Evolutionary conservation across 1,140 invertebrate species (phyloP), one percentile per base, ranked within the genome.

Genomic region (Saccostrea glomerata): DNA sequence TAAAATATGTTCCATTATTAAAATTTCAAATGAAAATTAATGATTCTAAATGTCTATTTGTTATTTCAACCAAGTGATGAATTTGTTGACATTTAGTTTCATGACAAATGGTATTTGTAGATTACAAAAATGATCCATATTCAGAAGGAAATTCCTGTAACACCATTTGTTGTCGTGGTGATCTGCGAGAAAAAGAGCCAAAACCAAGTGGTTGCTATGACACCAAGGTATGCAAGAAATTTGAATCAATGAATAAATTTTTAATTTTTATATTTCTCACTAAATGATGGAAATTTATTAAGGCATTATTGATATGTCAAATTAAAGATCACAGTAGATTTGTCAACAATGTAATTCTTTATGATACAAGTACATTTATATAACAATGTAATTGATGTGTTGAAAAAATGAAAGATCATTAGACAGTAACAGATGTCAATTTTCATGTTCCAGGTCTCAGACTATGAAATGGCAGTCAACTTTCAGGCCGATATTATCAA

Each of bases 141-240:
- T 94, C 93, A 82, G 92, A 93, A 66, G 90, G 88, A 7, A 91
- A 93, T 89, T 90, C 93, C 6, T 94, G 92, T 84, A 92, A 93
- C 73, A 86, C 93, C 2, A 94, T 94, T 13, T 94, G 94, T 92
- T 94, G 93, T 88, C 92, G 94, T 89, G 94, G 94, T 25, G 94
- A 94, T 86, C 87, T 94, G 30, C 90, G 86, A 55, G 13, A 82
- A 15, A 20, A 82, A 11, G 63, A 66, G 2, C 89, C 93, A 40
- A 86, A 85, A 84, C 89, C 94, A 87, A 88, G 87, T 90, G 94
- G 94, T 89, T 94, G 94, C 88, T 94, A 94, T 92, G 94, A 94
- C 89, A 94, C 94, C 13, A 94, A 94, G 91, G 94, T 94, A 84
- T 56, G 54, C 40, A 20, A 84, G 40, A 84, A 84, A 13, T 23